Evolutionary conservation across 1,140 invertebrate genomes (phyloP), one percentile per base, ranked within the genome.

Genomic region (Coptotermes formosanus): DNA sequence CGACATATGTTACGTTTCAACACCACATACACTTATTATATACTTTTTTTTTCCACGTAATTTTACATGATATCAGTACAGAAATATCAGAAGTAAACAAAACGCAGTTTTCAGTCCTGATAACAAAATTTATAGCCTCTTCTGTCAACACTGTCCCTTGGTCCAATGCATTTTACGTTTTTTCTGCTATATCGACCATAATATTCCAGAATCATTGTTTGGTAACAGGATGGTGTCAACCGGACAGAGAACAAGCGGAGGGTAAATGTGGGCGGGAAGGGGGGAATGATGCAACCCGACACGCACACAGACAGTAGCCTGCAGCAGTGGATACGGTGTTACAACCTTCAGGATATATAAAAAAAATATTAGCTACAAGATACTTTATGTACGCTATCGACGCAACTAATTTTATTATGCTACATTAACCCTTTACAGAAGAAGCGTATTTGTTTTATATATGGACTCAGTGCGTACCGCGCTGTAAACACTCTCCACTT

Each of bases 51-150:
- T 64, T 64, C 6, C 59, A 64, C 25, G 25, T 19, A 21, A 64
- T 64, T 64, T 64, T 64, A 64, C 7, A 64, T 1, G 19, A n/a
- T 7, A 48, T 21, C 59, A 7, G 7, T 7, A 64, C 59, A 25
- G 52, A 55, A 55, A 75, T 25, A 30, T 9, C 64, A 75, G 64
- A 75, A 75, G 52, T 75, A 87, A 85, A 87, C 75, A 87, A 84
- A 82, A 3, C 7, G 1, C 21, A 81, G 45, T 69, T 69, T 85
- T 81, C 43, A 55, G 32, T 6, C 12, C 23, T 69, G 43, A 75
- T 38, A 38, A 55, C 30, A 30, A 30, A n/a, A 43, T 85, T 75
- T 85, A 69, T 85, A 30, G 43, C 21, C 85, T 81, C 3, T 44
- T 85, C 38, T 23, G 23, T 69, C 69, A 38, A 43, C 64, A 11